Percentiles rank a stretch among this genome's conserved stretches.
These are phyloP conservation scores for Desoria tigrina DNA, from an alignment of 2,888 invertebrate species.

Conservation along the genomic window DNA sequence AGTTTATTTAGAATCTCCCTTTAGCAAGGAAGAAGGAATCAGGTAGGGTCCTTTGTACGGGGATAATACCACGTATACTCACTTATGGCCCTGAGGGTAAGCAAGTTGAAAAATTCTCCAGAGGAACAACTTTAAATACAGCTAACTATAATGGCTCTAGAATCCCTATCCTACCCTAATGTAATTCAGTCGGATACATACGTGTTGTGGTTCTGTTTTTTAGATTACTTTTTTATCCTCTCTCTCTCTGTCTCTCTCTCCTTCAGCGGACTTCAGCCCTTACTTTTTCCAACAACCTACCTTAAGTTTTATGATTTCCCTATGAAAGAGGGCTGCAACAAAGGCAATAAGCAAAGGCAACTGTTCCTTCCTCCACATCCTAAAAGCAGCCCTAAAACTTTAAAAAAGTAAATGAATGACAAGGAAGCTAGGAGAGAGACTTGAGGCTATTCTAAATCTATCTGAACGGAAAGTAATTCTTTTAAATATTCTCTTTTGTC, in stretches of 20 bases:
- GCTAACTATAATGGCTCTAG: slow-evolving; percentile 6
- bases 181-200: neutral
- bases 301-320: slow-evolving; percentile 37
- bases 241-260: no score
- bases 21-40: slow-evolving; percentile 16
- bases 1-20: slow-evolving; percentile 5
- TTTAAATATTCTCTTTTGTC: no score
- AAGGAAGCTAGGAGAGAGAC: neutral
- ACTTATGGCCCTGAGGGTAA: slow-evolving; percentile 28
- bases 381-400: no score
- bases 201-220: slow-evolving; percentile 13
- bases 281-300: slow-evolving; percentile 24
- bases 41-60: slow-evolving; percentile 23
- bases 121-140: slow-evolving; percentile 1
- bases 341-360: neutral
- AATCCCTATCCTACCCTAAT: slow-evolving; percentile 39
- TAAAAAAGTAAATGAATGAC: slow-evolving; percentile 15
- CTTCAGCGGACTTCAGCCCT: no score
- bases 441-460: neutral
- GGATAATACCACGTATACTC: neutral
- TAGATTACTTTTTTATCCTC: slow-evolving; percentile 16
- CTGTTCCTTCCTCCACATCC: no score
- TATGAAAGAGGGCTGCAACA: slow-evolving; percentile 22
- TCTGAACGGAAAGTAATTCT: slow-evolving; percentile 8
- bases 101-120: slow-evolving; percentile 11